phyloP scores from a whole-genome alignment of 2,797 vertebrate genomes.

The Gymnoscopelus microlampas region DNA sequence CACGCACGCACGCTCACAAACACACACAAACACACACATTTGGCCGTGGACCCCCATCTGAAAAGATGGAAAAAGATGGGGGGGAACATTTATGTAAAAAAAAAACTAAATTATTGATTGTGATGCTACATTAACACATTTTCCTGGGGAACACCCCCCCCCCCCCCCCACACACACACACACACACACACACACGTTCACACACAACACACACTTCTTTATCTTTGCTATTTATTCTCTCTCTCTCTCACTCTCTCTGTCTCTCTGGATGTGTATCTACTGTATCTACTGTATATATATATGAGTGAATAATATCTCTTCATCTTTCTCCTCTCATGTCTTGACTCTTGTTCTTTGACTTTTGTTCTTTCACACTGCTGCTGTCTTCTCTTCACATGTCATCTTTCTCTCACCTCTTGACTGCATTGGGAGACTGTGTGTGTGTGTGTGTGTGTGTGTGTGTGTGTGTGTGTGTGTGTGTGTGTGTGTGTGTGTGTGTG shows the following conservation, averaged over 20 bases:
- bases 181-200: constrained; percentile 2
- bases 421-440: neutral
- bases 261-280: too few relatives aligned
- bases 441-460: neutral
- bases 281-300: too few relatives aligned
- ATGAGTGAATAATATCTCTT: neutral
- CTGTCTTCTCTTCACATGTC: neutral
- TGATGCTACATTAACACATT: neutral
- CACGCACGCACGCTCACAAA: neutral
- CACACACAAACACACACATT: too few relatives aligned
- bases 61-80: too few relatives aligned
- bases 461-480: constrained; percentile 7
- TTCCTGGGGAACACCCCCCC: constrained; percentile 22
- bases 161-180: neutral
- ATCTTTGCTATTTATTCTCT: neutral
- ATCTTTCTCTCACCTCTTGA: neutral
- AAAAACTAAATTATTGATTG: too few relatives aligned
- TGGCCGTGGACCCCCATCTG: too few relatives aligned
- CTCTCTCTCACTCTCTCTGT: neutral
- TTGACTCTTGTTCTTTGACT: neutral
- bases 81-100: too few relatives aligned
- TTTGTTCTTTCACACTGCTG: neutral
- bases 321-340: neutral
- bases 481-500: constrained; percentile 4
- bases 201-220: constrained; percentile 28